phyloP scores from a whole-genome alignment of 2,797 vertebrate species.

The Parotocinclus haroldoi region DNA sequence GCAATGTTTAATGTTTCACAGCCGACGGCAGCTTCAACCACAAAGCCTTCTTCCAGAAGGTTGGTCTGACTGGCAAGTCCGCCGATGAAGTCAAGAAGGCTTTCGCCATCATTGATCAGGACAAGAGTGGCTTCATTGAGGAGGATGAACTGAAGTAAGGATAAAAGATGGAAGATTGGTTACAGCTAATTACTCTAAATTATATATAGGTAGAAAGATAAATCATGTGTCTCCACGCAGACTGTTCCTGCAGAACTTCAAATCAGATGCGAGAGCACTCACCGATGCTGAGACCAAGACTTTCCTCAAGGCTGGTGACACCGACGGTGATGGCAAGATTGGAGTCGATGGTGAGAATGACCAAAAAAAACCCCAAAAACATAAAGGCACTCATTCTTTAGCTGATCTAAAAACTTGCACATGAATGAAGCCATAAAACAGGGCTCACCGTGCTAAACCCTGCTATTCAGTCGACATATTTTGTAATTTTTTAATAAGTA shows the following conservation, averaged over 20 bases:
- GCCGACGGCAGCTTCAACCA: conserved; percentile 75
- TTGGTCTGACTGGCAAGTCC: conserved; percentile 70
- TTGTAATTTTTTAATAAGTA: no score
- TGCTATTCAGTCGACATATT: no score
- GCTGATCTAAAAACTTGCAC: no score
- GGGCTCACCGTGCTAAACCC: no score
- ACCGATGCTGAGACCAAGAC: conserved; percentile 69
- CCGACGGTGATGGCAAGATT: conserved; percentile 78
- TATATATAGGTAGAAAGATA: background rate
- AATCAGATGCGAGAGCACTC: conserved; percentile 60
- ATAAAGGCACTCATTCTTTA: no score
- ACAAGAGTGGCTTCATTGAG: conserved; percentile 81
- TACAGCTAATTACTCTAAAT: background rate
- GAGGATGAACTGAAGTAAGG: conserved; percentile 81
- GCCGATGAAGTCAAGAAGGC: conserved; percentile 70
- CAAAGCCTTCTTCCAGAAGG: conserved; percentile 70
- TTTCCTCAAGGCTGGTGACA: conserved; percentile 75
- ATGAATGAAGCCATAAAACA: no score
- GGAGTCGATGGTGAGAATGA: conserved; percentile 66
- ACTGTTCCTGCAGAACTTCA: conserved; percentile 79
- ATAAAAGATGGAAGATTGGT: background rate
- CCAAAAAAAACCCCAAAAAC: no score
- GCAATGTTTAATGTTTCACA: conserved; percentile 54
- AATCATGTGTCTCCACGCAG: conserved; percentile 49
- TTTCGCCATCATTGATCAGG: conserved; percentile 79